Evolutionary conservation across 2,113 vertebrate genomes (phyloP).

Genomic region (Ailuropoda melanoleuca): DNA sequence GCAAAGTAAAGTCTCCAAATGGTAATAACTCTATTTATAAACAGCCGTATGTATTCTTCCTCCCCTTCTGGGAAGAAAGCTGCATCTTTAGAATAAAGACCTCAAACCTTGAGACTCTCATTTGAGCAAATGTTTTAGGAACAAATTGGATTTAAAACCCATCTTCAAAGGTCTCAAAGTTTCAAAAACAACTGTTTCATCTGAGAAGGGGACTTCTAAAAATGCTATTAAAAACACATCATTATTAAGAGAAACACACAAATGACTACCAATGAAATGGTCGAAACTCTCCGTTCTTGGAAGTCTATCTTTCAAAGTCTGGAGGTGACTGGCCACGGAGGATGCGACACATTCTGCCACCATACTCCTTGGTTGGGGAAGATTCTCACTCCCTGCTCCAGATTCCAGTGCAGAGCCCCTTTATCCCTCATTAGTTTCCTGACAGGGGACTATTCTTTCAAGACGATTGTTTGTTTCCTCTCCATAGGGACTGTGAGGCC

Average conservation of each 20-base stretch:
- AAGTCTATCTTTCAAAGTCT: not conserved
- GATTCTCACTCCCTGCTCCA: not conserved
- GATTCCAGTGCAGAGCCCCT: fast-evolving
- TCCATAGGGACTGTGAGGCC: fast-evolving
- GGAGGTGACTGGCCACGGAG: fast-evolving
- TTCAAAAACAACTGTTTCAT: not conserved
- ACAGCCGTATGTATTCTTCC: not conserved
- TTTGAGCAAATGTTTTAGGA: not conserved
- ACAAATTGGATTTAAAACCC: not conserved
- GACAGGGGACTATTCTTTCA: not conserved
- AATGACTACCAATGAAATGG: not conserved
- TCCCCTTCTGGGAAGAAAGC: not conserved
- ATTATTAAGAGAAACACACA: not conserved
- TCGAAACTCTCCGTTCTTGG: not conserved
- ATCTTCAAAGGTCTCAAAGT: not conserved
- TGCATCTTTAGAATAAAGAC: conserved; percentile 30
- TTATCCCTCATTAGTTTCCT: not conserved
- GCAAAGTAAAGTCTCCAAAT: not conserved
- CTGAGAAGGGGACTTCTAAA: not conserved
- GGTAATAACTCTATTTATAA: not conserved
- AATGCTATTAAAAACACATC: not conserved
- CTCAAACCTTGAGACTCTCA: not conserved
- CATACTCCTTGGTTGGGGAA: no score
- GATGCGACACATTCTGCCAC: fast-evolving
- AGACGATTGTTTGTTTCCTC: not conserved